Evolutionary conservation across 2,888 invertebrate species (phyloP).

Genomic region (Oscheius sp.): DNA sequence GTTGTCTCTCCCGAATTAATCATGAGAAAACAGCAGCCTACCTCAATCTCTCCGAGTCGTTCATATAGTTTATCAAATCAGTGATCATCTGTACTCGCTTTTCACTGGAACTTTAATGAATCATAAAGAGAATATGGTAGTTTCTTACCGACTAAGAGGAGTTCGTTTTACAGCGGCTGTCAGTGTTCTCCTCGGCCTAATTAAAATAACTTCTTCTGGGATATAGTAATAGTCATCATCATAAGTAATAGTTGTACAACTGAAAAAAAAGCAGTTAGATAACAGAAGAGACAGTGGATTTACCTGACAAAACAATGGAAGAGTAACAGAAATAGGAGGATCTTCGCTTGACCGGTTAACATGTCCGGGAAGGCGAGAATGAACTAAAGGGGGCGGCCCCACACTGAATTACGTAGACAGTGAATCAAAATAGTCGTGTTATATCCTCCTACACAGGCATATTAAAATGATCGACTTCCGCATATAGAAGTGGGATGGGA

Average conservation of each 20-base stretch:
- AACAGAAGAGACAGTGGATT: background rate
- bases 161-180: background rate
- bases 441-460: too few species aligned
- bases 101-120: slow-evolving; percentile 2
- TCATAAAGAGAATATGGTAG: background rate
- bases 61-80: slow-evolving; percentile 13
- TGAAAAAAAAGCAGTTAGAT: background rate
- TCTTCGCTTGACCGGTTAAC: background rate
- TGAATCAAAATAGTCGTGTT: slow-evolving; percentile 6
- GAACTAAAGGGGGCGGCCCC: slow-evolving; percentile 6
- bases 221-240: background rate
- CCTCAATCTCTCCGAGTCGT: slow-evolving; percentile 15
- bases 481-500: too few species aligned
- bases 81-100: slow-evolving; percentile 15
- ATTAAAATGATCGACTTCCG: too few species aligned
- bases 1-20: too few species aligned
- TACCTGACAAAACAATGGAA: too few species aligned
- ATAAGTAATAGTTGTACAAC: background rate
- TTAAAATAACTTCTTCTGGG: background rate
- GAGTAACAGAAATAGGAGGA: slow-evolving; percentile 8
- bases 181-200: slow-evolving; percentile 1
- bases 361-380: background rate
- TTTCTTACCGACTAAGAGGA: background rate
- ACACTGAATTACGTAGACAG: slow-evolving; percentile 1
- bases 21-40: too few species aligned